Conservation (phyloP, 1,140 invertebrate genomes). For the Nomia melanderi region DNA sequence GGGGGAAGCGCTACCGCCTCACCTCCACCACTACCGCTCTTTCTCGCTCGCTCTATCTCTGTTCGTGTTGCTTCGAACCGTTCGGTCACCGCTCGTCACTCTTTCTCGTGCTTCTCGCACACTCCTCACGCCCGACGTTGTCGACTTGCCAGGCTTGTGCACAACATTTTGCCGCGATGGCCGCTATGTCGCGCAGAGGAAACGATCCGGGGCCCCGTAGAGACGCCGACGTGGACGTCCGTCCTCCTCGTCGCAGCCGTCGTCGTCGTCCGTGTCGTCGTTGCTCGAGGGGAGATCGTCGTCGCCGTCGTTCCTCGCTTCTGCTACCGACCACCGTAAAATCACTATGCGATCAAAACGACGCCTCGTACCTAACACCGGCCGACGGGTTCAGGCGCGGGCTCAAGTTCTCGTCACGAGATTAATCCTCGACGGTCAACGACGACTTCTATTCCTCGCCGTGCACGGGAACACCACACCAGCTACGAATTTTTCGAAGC, state of each 20-base stretch:
- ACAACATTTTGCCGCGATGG: conserved; percentile 49
- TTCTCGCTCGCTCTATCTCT: conserved; percentile 41
- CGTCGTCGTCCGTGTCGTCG: conserved; percentile 42
- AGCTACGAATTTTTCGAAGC: conserved; percentile 85
- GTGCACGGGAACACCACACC: conserved; percentile 79
- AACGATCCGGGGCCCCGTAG: neutral
- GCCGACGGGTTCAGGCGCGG: conserved; percentile 32
- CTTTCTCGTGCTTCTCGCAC: conserved; percentile 30
- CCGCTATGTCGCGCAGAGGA: conserved; percentile 4
- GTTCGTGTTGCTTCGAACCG: conserved; percentile 30
- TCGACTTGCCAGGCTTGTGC: conserved; percentile 41
- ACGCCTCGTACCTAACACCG: conserved; percentile 40
- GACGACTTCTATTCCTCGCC: conserved; percentile 59
- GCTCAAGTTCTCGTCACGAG: conserved; percentile 15
- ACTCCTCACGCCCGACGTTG: conserved; percentile 42
- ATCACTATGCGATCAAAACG: conserved; percentile 35
- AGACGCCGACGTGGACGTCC: conserved; percentile 46
- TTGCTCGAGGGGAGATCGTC: conserved; percentile 41
- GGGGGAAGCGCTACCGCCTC: conserved; percentile 49
- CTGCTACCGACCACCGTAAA: conserved; percentile 26
- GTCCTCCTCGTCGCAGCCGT: conserved; percentile 26
- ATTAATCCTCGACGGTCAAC: conserved; percentile 53
- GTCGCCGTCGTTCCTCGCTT: conserved; percentile 36
- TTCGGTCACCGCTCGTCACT: conserved; percentile 38
- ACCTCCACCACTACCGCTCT: conserved; percentile 29